A percentile compares a stretch with the other conserved stretches of the same genome.
Conservation (phyloP, 2,113 vertebrate genomes). For the Gallinago paraguaiae region DNA sequence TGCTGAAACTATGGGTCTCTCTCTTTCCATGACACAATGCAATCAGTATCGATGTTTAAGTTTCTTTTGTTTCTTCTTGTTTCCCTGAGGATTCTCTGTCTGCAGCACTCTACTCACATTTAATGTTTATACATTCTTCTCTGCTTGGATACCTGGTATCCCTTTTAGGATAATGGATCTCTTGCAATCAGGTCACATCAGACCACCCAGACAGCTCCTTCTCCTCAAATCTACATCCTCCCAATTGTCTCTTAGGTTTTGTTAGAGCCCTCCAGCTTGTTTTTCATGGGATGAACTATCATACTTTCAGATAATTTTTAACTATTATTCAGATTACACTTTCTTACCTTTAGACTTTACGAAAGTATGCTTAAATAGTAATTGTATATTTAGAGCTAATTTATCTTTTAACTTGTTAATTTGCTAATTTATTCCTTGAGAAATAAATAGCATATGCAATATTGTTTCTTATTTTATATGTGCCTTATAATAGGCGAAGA, state of each 20-base stretch:
- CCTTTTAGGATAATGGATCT: background rate
- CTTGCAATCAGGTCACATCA: background rate
- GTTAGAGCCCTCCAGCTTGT: background rate
- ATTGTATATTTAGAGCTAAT: background rate
- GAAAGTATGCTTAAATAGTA: background rate
- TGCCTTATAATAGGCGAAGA: slow-evolving; percentile 1
- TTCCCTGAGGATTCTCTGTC: background rate
- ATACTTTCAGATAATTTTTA: background rate
- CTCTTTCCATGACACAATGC: background rate
- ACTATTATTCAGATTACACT: background rate
- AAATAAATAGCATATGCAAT: background rate
- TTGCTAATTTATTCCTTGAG: background rate
- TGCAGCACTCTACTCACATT: background rate
- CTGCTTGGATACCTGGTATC: background rate
- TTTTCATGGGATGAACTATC: background rate
- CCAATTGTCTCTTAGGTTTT: background rate
- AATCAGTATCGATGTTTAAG: background rate
- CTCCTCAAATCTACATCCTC: background rate
- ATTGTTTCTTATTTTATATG: background rate
- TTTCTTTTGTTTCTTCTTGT: slow-evolving; percentile 10
- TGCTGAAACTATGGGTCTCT: background rate
- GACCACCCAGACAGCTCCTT: slow-evolving; percentile 7
- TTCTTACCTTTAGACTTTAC: background rate
- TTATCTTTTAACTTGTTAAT: background rate
- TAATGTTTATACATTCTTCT: slow-evolving; percentile 3